Evolutionary conservation across 2,888 invertebrate genomes (phyloP).

Genomic region (Monopis laevigella): DNA sequence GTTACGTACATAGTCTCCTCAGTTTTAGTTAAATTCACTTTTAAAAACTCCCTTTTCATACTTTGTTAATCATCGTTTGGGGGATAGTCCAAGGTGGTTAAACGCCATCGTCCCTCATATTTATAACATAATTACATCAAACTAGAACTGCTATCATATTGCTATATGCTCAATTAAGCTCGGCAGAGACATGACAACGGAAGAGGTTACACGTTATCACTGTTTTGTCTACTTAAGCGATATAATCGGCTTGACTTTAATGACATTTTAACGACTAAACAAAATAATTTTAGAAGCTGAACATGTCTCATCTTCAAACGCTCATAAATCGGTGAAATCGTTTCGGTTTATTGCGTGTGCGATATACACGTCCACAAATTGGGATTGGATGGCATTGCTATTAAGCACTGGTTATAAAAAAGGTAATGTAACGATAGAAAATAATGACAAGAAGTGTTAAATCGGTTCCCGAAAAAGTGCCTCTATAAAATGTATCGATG

Average conservation of each 20-base stretch:
- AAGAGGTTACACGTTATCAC: conserved; percentile 19
- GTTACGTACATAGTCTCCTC: conserved; percentile 9
- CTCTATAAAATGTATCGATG: no score
- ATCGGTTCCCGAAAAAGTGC: no score
- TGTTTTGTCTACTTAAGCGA: conserved; percentile 18
- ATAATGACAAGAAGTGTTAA: conserved; percentile 6
- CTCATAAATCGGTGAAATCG: conserved; percentile 11
- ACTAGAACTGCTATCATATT: no score
- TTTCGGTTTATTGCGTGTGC: conserved; percentile 10
- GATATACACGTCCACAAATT: conserved; percentile 11
- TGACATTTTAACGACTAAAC: conserved; percentile 29
- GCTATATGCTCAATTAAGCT: no score
- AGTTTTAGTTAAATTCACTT: conserved; percentile 11
- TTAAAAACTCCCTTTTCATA: conserved; percentile 1
- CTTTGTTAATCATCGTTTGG: conserved; percentile 3
- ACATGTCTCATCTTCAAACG: conserved; percentile 13
- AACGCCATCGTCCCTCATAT: no score
- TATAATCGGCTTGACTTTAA: conserved; percentile 25
- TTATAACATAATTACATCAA: no score
- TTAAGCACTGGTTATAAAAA: conserved; percentile 11
- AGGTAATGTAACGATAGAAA: conserved; percentile 11
- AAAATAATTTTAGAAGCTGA: conserved; percentile 6
- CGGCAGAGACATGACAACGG: conserved; percentile 20
- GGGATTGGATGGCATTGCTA: conserved; percentile 7
- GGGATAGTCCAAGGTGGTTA: no score